Evolutionary conservation across 2,888 invertebrate genomes (phyloP).

Genomic region (Cantharis nigra): DNA sequence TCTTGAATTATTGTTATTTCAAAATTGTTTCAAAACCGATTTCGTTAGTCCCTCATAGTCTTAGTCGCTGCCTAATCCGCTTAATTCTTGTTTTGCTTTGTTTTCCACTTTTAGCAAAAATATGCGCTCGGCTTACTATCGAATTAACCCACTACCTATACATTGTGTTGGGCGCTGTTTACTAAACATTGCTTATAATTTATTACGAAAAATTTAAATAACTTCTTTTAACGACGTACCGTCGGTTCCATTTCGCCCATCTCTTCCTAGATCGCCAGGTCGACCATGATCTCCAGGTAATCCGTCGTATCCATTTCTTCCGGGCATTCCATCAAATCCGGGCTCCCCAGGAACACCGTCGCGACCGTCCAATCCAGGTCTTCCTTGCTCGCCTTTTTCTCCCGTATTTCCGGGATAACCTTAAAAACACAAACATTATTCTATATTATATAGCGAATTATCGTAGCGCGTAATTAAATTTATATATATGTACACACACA

Average conservation of each 20-base stretch:
- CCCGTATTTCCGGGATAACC: conserved; percentile 49
- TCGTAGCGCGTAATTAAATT: background rate
- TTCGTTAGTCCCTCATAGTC: background rate
- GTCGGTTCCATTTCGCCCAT: conserved; percentile 71
- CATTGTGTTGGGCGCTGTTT: background rate
- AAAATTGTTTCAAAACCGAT: background rate
- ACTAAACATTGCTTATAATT: background rate
- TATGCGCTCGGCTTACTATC: background rate
- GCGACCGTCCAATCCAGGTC: conserved; percentile 79
- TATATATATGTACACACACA: too few relatives aligned
- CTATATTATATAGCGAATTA: background rate
- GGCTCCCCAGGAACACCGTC: conserved; percentile 92
- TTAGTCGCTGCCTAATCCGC: background rate
- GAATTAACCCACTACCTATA: background rate
- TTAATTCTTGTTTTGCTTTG: background rate
- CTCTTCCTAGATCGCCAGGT: conserved; percentile 71
- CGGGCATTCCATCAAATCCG: conserved; percentile 84
- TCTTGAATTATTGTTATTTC: background rate
- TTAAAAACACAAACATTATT: conserved; percentile 5
- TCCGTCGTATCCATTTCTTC: conserved; percentile 83
- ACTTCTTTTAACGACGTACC: conserved; percentile 54
- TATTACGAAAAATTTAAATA: background rate
- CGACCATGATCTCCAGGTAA: conserved; percentile 71
- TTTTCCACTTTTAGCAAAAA: background rate
- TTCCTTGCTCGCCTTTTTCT: conserved; percentile 69